Conservation (phyloP, 1,140 invertebrate species). For the Globodera ellingtonae region DNA sequence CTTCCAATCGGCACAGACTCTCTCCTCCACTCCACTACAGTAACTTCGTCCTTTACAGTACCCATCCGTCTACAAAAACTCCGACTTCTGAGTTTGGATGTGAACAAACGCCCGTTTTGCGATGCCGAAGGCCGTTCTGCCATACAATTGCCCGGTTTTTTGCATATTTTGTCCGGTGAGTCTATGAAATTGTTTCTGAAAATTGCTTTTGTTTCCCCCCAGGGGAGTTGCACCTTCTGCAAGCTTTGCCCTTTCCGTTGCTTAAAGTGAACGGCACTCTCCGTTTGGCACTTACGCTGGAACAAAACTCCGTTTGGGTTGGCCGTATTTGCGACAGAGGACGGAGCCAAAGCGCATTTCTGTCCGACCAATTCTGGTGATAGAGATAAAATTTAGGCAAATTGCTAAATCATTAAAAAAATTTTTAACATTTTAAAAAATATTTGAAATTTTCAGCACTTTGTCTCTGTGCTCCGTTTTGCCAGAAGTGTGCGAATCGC, state of each 20-base stretch:
- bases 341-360: slow-evolving; percentile 21
- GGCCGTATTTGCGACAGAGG: slow-evolving; percentile 23
- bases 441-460: slow-evolving; percentile 2
- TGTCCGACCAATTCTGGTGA: slow-evolving; percentile 27
- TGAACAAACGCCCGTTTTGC: slow-evolving; percentile 15
- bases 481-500: slow-evolving; percentile 8
- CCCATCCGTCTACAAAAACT: slow-evolving; percentile 3
- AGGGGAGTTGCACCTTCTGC: neutral
- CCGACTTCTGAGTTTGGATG: neutral
- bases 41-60: neutral
- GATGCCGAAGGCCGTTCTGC: slow-evolving; percentile 4
- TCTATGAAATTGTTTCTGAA: too few species aligned
- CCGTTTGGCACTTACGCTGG: slow-evolving; percentile 17
- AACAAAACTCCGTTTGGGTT: slow-evolving; percentile 26
- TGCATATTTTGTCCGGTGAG: slow-evolving; percentile 16
- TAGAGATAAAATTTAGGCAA: neutral
- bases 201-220: neutral
- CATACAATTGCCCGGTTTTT: slow-evolving; percentile 22
- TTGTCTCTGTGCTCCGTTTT: slow-evolving; percentile 15
- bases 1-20: neutral
- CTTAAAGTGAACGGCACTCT: neutral
- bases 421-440: neutral
- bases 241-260: slow-evolving; percentile 2
- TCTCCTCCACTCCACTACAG: neutral
- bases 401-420: too few species aligned